Percentiles rank a stretch among this genome's conserved stretches.
Conservation (phyloP, 2,113 vertebrate genomes). For the Pteropus alecto region DNA sequence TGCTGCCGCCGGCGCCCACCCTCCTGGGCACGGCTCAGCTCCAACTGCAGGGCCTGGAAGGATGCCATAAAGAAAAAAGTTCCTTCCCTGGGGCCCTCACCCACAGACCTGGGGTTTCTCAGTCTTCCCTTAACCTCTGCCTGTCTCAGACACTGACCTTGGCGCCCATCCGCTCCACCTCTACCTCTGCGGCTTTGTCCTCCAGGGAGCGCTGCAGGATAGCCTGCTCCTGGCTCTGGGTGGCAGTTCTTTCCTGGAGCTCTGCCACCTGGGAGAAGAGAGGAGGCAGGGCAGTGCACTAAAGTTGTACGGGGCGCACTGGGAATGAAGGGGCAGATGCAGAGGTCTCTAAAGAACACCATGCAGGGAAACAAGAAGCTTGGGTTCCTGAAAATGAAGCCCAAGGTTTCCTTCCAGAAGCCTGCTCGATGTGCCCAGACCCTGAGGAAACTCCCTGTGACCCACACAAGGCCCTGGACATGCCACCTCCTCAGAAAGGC, state of each 20-base stretch:
- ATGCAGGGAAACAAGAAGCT: not conserved
- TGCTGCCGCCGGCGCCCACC: slow-evolving; percentile 74
- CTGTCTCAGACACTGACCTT: slow-evolving; percentile 81
- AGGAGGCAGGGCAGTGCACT: not conserved
- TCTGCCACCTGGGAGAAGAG: slow-evolving; percentile 59
- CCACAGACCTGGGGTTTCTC: not conserved
- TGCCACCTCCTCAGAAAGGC: not conserved
- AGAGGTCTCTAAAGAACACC: not conserved
- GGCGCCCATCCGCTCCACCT: slow-evolving; percentile 85
- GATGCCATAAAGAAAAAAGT: not conserved
- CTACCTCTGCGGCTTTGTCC: slow-evolving; percentile 87
- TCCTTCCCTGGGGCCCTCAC: accelerated
- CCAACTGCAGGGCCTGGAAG: slow-evolving; percentile 82
- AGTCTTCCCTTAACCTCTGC: not conserved
- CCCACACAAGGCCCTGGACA: not conserved
- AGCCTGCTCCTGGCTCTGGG: slow-evolving; percentile 79
- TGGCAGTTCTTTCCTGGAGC: slow-evolving; percentile 60
- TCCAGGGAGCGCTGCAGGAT: slow-evolving; percentile 86
- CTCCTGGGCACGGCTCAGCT: slow-evolving; percentile 76
- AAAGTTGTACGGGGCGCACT: not conserved
- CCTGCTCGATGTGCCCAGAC: not conserved
- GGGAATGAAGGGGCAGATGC: not conserved
- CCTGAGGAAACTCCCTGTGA: not conserved
- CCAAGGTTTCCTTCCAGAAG: not conserved
- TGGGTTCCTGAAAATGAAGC: not conserved